Evolutionary conservation across 2,888 invertebrate genomes (phyloP), one percentile per base, ranked within the genome.

Genomic region (Drosophila merina): DNA sequence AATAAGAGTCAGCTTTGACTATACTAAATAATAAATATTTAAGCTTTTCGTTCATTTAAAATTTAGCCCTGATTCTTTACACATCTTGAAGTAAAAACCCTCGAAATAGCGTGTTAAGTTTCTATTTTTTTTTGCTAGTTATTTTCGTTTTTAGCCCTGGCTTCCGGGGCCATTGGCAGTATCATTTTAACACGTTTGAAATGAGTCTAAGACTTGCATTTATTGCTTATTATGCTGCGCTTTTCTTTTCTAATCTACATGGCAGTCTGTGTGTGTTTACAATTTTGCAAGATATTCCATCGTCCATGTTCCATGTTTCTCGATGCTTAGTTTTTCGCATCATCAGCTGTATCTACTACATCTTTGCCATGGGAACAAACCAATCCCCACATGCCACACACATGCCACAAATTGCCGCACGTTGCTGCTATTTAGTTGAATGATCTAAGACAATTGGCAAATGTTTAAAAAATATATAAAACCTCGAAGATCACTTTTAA

Each of bases 401-500:
- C 58, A 60, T 64, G 51, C 63, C 62, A 58, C 48, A 50, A 72
- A 82, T 87, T 87, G 70, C 68, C 55, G 54, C 86, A 87, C 88
- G 88, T 85, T 68, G 68, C 86, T 68, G 50, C 68, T 60, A 81
- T 82, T 87, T 85, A 70, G 74, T 51, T 59, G 75, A 67, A 52
- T 76, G 66, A 72, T 68, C 68, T 73, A 62, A 67, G 48, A 55
- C 76, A 86, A 86, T 85, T 87, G 76, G 79, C 82, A 36, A 36
- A 10, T n/a, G 2, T 36, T 12, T 36, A 7, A 9, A 4, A 9
- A 56, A 30, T 20, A 20, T 12, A 40, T 12, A 40, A 40, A 40
- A 40, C 6, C 33, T 10, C 1, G 4, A 10, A n/a, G 5, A 33
- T 10, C 5, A 36, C 36, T 36, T 36, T 12, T 36, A 36, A 36